A percentile compares a stretch with the other conserved stretches of the same genome.
Conservation (phyloP, 2,113 vertebrate genomes). For the Brienomyrus brachyistius region DNA sequence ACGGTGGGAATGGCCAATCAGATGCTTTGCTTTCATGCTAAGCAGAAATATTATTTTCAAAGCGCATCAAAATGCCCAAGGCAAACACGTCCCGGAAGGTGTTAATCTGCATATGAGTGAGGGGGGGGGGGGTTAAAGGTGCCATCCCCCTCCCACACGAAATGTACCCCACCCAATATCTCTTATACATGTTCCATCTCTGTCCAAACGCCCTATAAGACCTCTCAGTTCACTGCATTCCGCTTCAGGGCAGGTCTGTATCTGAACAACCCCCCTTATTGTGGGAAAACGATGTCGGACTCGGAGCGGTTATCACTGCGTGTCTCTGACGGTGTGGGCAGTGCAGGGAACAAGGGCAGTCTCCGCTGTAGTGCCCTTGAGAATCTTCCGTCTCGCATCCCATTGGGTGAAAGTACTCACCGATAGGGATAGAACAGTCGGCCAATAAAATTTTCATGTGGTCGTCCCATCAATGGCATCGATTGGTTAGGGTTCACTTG, state of each 20-base stretch:
- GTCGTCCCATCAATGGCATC: background rate
- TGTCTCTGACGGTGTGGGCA: background rate
- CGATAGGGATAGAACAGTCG: background rate
- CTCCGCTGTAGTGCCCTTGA: background rate
- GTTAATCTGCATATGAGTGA: background rate
- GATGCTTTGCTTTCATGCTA: background rate
- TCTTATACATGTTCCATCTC: background rate
- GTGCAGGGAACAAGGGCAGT: background rate
- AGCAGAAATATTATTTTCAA: background rate
- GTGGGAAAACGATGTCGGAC: background rate
- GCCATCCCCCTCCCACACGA: background rate
- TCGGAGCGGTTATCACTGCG: background rate
- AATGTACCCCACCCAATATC: background rate
- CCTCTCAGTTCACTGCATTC: background rate
- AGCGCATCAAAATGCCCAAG: background rate
- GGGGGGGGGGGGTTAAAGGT: background rate
- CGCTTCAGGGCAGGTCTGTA: background rate
- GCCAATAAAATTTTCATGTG: background rate
- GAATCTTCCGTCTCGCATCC: background rate
- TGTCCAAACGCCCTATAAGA: background rate
- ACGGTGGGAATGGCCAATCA: background rate
- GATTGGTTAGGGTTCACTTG: background rate
- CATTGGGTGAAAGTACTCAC: background rate
- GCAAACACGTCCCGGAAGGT: background rate
- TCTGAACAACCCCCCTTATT: background rate